Percentiles rank a stretch among this genome's conserved stretches.
Conservation (phyloP, 2,888 invertebrate species). For the Dascillus cervinus region DNA sequence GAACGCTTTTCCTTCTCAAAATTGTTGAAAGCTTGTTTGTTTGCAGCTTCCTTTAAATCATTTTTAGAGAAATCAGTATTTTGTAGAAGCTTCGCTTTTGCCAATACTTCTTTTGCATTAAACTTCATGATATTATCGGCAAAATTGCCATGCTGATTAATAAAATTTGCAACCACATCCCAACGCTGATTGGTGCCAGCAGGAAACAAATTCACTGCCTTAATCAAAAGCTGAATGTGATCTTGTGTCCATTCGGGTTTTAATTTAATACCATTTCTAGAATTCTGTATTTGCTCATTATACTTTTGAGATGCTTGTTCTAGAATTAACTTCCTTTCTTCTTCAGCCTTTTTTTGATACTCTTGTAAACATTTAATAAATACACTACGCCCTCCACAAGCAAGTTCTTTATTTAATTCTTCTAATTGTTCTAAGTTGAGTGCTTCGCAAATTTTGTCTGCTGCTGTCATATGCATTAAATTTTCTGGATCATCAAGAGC, state of each 20-base stretch:
- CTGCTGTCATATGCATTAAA: slow-evolving; percentile 79
- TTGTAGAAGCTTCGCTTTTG: slow-evolving; percentile 92
- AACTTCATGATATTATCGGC: slow-evolving; percentile 51
- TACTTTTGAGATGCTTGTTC: slow-evolving; percentile 46
- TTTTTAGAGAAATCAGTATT: slow-evolving; percentile 81
- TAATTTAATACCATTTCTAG: slow-evolving; percentile 45
- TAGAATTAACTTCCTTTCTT: slow-evolving; percentile 60
- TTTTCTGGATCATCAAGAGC: slow-evolving; percentile 61
- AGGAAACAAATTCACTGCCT: slow-evolving; percentile 95
- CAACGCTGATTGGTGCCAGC: slow-evolving; percentile 91
- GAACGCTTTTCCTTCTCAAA: slow-evolving; percentile 80
- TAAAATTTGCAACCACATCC: slow-evolving; percentile 93
- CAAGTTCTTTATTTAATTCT: slow-evolving; percentile 64
- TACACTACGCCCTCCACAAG: slow-evolving; percentile 54
- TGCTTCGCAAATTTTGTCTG: slow-evolving; percentile 85
- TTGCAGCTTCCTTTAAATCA: slow-evolving; percentile 77
- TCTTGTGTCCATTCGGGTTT: slow-evolving; percentile 73
- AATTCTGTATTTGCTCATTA: slow-evolving; percentile 30
- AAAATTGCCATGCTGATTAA: slow-evolving; percentile 76
- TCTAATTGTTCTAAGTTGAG: slow-evolving; percentile 66
- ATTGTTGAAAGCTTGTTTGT: slow-evolving; percentile 84
- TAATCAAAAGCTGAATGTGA: slow-evolving; percentile 84
- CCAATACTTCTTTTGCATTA: slow-evolving; percentile 85
- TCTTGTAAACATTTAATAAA: slow-evolving; percentile 62
- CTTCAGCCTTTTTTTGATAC: slow-evolving; percentile 69